These are phyloP conservation scores for Caenorhabditis wallacei DNA, from an alignment of 2,888 invertebrate genomes.

Conservation along the genomic window DNA sequence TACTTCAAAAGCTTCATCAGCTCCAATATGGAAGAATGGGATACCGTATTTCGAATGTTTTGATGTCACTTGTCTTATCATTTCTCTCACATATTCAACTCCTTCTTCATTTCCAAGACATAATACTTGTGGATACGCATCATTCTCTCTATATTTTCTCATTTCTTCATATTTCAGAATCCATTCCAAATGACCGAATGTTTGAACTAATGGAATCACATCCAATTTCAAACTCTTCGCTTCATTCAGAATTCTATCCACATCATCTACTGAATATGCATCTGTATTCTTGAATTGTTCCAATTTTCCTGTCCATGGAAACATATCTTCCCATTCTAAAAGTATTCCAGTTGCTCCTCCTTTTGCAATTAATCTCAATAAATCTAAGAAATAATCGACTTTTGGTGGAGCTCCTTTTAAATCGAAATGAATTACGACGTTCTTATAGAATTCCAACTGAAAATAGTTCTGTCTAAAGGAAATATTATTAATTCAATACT, in stretches of 20 bases:
- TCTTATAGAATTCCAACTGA: slow-evolving; percentile 73
- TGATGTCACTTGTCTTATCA: slow-evolving; percentile 84
- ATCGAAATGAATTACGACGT: slow-evolving; percentile 90
- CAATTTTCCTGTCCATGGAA: slow-evolving; percentile 88
- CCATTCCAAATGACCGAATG: slow-evolving; percentile 92
- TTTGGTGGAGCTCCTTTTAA: slow-evolving; percentile 91
- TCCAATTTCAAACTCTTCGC: slow-evolving; percentile 86
- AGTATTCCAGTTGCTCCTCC: slow-evolving; percentile 89
- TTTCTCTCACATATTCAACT: slow-evolving; percentile 83
- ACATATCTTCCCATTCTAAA: slow-evolving; percentile 93
- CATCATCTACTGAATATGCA: slow-evolving; percentile 88
- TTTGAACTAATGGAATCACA: slow-evolving; percentile 91
- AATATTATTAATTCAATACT: slow-evolving; percentile 7
- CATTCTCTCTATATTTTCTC: slow-evolving; percentile 87
- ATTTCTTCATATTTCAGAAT: slow-evolving; percentile 88
- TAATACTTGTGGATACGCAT: slow-evolving; percentile 85
- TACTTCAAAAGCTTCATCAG: slow-evolving; percentile 84
- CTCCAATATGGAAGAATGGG: slow-evolving; percentile 86
- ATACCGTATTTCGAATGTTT: slow-evolving; percentile 84
- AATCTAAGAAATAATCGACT: slow-evolving; percentile 84
- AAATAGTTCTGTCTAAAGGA: background rate
- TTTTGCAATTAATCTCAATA: slow-evolving; percentile 87
- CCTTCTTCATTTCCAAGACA: slow-evolving; percentile 83
- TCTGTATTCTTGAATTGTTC: slow-evolving; percentile 87
- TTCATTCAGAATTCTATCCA: slow-evolving; percentile 87